Evolutionary conservation across 2,113 vertebrate species (phyloP).

Genomic region (Lepus timidus): DNA sequence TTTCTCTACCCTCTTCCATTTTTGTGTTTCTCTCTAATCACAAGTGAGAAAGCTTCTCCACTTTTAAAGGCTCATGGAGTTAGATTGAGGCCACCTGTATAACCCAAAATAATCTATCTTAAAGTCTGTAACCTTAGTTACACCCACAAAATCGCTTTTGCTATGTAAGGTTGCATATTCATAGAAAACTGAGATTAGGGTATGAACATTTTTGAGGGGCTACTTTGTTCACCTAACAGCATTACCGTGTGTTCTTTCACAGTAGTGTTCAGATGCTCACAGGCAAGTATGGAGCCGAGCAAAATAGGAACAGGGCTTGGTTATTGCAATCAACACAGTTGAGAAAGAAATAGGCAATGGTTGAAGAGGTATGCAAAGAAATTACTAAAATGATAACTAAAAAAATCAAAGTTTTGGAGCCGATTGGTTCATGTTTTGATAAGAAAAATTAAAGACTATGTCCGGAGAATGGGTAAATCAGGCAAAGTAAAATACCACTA

Average conservation of each 20-base stretch:
- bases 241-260: neutral
- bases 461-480: neutral
- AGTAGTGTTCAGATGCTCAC: neutral
- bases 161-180: neutral
- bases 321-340: constrained; percentile 17
- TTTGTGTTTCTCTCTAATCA: neutral
- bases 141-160: neutral
- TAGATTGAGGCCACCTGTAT: neutral
- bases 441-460: neutral
- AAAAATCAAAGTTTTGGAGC: constrained; percentile 30
- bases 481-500: neutral
- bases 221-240: neutral
- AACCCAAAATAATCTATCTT: neutral
- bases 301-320: neutral
- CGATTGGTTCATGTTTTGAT: constrained; percentile 15
- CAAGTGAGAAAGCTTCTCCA: neutral
- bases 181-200: neutral
- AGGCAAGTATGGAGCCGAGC: neutral
- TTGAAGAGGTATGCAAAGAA: constrained; percentile 6
- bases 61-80: constrained; percentile 1
- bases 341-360: neutral
- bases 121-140: neutral
- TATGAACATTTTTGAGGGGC: neutral
- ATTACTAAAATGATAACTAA: constrained; percentile 23
- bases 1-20: neutral